Conservation (phyloP, 2,888 invertebrate genomes). For the Aspidiotus rigidus region DNA sequence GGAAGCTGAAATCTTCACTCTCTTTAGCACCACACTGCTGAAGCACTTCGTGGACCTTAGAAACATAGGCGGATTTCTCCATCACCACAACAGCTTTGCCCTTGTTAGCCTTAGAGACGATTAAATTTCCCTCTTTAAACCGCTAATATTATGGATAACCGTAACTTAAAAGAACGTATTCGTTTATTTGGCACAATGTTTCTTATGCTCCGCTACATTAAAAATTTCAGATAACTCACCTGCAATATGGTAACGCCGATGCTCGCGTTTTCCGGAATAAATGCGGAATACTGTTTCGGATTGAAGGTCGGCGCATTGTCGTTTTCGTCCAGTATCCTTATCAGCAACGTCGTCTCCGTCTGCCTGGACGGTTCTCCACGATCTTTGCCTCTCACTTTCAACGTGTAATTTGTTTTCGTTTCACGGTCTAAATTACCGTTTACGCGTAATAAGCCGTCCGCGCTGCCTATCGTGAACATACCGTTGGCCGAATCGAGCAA, state of each 20-base stretch:
- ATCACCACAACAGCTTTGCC: too few relatives aligned
- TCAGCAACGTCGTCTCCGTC: constrained; percentile 58
- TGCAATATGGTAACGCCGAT: constrained; percentile 84
- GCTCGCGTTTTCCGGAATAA: constrained; percentile 85
- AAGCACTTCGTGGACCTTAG: too few relatives aligned
- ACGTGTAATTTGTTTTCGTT: constrained; percentile 60
- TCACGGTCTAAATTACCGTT: constrained; percentile 81
- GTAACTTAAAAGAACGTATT: too few relatives aligned
- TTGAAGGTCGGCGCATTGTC: constrained; percentile 84
- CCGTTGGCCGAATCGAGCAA: constrained; percentile 48
- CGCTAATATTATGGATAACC: too few relatives aligned
- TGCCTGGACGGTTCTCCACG: constrained; percentile 73
- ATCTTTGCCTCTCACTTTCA: constrained; percentile 75
- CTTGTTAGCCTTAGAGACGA: too few relatives aligned
- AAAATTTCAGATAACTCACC: constrained; percentile 45
- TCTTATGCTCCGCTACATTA: too few relatives aligned
- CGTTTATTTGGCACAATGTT: too few relatives aligned
- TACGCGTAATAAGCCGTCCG: constrained; percentile 77
- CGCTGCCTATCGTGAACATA: constrained; percentile 71
- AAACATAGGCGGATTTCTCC: too few relatives aligned
- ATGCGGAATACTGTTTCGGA: constrained; percentile 79
- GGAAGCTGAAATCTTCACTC: too few relatives aligned
- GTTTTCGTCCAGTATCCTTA: constrained; percentile 76
- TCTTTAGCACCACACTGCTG: too few relatives aligned
- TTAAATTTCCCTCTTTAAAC: too few relatives aligned